Base-by-base conservation (phyloP, 1,140 invertebrate species). In the Lordiphosa stackelbergi region DNA sequence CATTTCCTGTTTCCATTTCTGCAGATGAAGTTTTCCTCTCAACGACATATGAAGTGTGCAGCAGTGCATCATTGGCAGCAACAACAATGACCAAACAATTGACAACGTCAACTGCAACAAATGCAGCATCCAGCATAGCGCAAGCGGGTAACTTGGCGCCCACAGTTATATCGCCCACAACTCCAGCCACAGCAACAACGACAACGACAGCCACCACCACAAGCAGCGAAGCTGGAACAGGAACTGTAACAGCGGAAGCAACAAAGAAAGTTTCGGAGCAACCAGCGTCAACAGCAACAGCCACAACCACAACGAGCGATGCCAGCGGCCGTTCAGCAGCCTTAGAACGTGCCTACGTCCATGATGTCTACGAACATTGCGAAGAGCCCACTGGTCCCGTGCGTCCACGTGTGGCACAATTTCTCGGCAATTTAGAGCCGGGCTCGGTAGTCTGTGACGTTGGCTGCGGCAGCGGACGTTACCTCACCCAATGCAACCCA, bases 391-490 rank as follows among this genome's bases (percentile, higher is more conserved):
- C 89, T 52, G 91, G 92, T 61, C 92, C 93, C 57, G 90, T 92
- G 24, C 96, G 96, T 92, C 96, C 96, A 13, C 91, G 92, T 69
- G 95, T 97, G 48, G 92, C 93, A 73, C 91, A 95, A 75, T 97
- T 98, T 88, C 91, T 98, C 45, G 89, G 93, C 41, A 94, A 94
- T 48, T 90, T 98, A 16, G 95, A 97, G 79, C 95, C 95, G 1
- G 96, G 96, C 42, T 95, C 95, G 51, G 90, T 98, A 34, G 94
- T 98, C 53, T 97, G 96, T 84, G 96, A 98, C 89, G 93, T 97
- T 62, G 97, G 96, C 57, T 98, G 96, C 89, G 96, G 96, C 60
- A 97, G 95, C 88, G 97, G 96, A 16, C 96, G 97, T 85, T 97
- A 98, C 88, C 89, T 98, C 2, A 93, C 92, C 84, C 91, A 97